Percentiles rank a stretch among this genome's conserved stretches.
These are phyloP conservation scores for Leucosticte australis DNA, from an alignment of 2,113 vertebrate species.

Conservation along the genomic window DNA sequence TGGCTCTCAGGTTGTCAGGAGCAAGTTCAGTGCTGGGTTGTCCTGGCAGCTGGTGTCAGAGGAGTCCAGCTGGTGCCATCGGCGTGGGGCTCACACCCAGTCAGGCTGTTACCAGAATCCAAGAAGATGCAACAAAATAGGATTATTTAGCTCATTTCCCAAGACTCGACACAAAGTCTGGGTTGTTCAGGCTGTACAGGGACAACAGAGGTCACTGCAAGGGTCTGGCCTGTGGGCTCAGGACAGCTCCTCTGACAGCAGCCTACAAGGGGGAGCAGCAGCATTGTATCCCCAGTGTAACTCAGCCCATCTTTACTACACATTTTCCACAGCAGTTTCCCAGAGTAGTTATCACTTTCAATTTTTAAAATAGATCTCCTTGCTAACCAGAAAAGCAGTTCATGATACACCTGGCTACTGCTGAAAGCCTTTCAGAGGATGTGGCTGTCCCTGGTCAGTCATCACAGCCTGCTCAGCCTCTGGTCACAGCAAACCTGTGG, in stretches of 20 bases:
- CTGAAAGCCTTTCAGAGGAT: neutral
- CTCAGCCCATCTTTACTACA: neutral
- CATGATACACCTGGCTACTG: neutral
- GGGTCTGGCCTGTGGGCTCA: neutral
- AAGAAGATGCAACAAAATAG: neutral
- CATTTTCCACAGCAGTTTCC: neutral
- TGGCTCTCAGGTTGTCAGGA: neutral
- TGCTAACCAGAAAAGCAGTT: neutral
- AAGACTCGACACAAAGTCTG: neutral
- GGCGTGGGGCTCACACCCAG: neutral
- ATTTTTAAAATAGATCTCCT: neutral
- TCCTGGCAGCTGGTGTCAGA: neutral
- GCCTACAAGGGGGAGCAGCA: neutral
- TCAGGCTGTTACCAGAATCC: neutral
- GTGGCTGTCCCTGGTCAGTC: neutral
- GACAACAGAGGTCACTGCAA: neutral
- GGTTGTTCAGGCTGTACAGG: neutral
- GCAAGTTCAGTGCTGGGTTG: neutral
- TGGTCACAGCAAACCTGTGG: slow-evolving; percentile 26
- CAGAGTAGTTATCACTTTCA: neutral
- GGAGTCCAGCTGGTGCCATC: no score
- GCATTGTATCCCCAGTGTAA: neutral
- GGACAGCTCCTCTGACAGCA: neutral
- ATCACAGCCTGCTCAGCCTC: neutral
- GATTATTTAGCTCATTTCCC: neutral